Percentiles rank a stretch among this genome's conserved stretches.
phyloP scores from a whole-genome alignment of 2,113 vertebrate species.

The Talpa occidentalis region DNA sequence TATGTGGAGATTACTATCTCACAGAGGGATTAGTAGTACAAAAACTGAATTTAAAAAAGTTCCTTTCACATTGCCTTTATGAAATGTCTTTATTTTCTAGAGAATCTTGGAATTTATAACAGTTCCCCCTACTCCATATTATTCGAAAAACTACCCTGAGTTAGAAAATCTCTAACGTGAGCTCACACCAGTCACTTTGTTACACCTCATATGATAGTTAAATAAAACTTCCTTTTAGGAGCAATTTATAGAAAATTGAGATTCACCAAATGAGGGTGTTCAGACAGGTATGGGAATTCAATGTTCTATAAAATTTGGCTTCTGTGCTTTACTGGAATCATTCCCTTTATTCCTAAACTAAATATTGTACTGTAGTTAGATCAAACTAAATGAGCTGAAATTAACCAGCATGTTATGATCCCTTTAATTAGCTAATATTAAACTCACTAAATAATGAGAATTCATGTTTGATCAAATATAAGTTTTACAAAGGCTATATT shows the following conservation, averaged over 20 bases:
- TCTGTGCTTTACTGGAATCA: constrained; percentile 20
- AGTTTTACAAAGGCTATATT: background rate
- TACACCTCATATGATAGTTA: background rate
- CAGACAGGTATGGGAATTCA: constrained; percentile 6
- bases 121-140: background rate
- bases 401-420: background rate
- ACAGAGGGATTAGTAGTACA: background rate
- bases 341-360: constrained; percentile 41
- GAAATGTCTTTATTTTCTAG: background rate
- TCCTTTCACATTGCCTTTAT: background rate
- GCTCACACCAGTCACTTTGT: background rate
- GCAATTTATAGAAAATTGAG: constrained; percentile 24
- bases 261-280: constrained; percentile 22
- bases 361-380: background rate
- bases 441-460: background rate
- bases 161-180: background rate
- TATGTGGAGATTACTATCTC: constrained; percentile 32
- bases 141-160: background rate
- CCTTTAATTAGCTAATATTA: background rate
- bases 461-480: background rate
- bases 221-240: constrained; percentile 24
- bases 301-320: constrained; percentile 34
- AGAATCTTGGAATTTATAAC: background rate
- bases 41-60: background rate
- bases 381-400: background rate